These are phyloP conservation scores for Ephydatia muelleri DNA, from an alignment of 37 sponge, comb jelly and placozoan species.

Conservation along the genomic window DNA sequence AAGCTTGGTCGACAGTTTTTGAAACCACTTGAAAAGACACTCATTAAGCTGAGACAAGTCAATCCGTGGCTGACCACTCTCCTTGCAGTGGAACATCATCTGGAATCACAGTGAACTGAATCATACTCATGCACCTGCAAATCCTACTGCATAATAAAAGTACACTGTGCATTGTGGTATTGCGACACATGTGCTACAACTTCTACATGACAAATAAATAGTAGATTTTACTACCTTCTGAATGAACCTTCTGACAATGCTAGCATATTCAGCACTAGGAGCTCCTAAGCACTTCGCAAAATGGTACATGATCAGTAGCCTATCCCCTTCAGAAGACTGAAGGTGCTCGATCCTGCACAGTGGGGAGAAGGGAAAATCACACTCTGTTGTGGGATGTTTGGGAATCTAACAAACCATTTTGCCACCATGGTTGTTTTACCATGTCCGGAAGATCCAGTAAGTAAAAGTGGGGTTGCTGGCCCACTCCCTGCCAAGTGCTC, in stretches of 20 bases:
- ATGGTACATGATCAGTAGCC: conserved; percentile 35
- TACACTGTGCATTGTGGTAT: background rate
- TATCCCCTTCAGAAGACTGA: conserved; percentile 11
- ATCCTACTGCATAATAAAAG: background rate
- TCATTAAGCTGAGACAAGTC: conserved; percentile 31
- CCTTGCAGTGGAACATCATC: conserved; percentile 37
- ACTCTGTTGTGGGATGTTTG: background rate
- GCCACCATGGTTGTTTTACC: conserved; percentile 61
- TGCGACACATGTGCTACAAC: background rate
- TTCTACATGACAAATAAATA: background rate
- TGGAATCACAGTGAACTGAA: background rate
- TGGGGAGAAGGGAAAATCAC: background rate
- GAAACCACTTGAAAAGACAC: conserved; percentile 26
- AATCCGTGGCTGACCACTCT: conserved; percentile 16
- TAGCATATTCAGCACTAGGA: conserved; percentile 36
- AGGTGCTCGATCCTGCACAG: conserved; percentile 24
- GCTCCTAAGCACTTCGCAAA: conserved; percentile 49
- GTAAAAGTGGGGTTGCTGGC: conserved; percentile 26
- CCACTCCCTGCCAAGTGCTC: conserved; percentile 42
- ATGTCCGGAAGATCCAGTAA: conserved; percentile 33
- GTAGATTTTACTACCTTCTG: conserved; percentile 25
- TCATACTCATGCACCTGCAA: background rate
- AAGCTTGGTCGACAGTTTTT: conserved; percentile 24
- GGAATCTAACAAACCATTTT: conserved; percentile 31
- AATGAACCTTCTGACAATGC: conserved; percentile 44